Percentiles rank a stretch among this genome's conserved stretches.
These are phyloP conservation scores for Notamacropus eugenii DNA, from an alignment of 2,797 vertebrate species.

Conservation along the genomic window DNA sequence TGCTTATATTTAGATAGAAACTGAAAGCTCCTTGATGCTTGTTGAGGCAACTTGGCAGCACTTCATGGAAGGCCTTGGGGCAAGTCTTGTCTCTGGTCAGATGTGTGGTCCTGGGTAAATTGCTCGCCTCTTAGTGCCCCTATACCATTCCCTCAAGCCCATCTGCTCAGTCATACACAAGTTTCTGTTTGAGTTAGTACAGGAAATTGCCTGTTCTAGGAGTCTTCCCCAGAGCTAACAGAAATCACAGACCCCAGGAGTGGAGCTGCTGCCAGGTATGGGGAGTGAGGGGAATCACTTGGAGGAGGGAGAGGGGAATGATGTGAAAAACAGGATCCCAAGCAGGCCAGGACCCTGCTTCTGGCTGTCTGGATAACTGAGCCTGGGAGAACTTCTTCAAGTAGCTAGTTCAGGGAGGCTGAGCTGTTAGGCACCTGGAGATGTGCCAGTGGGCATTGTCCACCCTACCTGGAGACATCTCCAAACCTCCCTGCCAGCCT, in stretches of 20 bases:
- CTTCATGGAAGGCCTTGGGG: neutral
- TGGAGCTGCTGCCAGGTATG: neutral
- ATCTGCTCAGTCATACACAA: neutral
- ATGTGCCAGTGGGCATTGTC: neutral
- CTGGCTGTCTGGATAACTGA: neutral
- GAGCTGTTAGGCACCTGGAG: neutral
- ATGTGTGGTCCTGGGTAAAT: fast-evolving
- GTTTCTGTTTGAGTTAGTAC: neutral
- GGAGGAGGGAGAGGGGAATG: neutral
- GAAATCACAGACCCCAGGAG: neutral
- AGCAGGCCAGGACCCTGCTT: neutral
- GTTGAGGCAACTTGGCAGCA: neutral
- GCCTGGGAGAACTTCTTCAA: neutral
- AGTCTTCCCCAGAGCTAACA: neutral
- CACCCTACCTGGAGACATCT: neutral
- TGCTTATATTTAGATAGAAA: neutral
- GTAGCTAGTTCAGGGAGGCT: neutral
- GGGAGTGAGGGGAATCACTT: neutral
- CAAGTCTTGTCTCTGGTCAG: neutral
- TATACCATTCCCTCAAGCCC: neutral
- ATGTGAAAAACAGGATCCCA: neutral
- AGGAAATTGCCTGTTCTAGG: neutral
- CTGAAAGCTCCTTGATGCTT: neutral
- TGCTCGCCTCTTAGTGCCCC: neutral
- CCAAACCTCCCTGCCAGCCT: neutral